Percentiles rank a stretch among this genome's conserved stretches.
These are phyloP conservation scores for Leptobrachium leishanense DNA, from an alignment of 2,113 vertebrate genomes.

Conservation along the genomic window DNA sequence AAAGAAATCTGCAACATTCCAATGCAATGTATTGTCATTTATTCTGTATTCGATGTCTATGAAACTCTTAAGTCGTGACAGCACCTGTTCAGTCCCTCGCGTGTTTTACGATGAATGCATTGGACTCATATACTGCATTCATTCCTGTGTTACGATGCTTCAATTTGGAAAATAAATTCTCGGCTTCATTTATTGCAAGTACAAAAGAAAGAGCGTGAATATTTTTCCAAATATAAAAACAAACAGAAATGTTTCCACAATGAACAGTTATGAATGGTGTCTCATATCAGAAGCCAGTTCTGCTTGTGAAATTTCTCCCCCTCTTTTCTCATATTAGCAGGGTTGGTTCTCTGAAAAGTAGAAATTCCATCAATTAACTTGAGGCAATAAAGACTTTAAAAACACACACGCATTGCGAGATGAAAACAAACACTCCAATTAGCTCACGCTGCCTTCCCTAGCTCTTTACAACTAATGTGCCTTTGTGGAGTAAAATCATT, in stretches of 20 bases:
- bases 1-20: no score
- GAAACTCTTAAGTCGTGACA: no score
- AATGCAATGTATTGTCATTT: no score
- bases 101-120: no score
- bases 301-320: background rate
- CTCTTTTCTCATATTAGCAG: background rate
- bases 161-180: no score
- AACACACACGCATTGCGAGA: conserved; percentile 41
- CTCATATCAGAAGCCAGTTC: conserved; percentile 9
- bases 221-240: background rate
- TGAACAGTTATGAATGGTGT: background rate
- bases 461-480: conserved; percentile 41
- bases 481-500: conserved; percentile 43
- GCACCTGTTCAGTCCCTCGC: no score
- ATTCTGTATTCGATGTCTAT: no score
- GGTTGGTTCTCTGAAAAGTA: conserved; percentile 28
- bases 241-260: background rate
- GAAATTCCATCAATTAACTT: conserved; percentile 45
- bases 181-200: background rate
- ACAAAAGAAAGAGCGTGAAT: background rate
- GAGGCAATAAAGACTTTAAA: conserved; percentile 44
- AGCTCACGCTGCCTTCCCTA: conserved; percentile 42
- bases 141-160: no score
- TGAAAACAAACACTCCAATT: conserved; percentile 46
- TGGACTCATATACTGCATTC: no score